phyloP scores from a whole-genome alignment of 1,140 invertebrate genomes.

The Drosophila simulans region DNA sequence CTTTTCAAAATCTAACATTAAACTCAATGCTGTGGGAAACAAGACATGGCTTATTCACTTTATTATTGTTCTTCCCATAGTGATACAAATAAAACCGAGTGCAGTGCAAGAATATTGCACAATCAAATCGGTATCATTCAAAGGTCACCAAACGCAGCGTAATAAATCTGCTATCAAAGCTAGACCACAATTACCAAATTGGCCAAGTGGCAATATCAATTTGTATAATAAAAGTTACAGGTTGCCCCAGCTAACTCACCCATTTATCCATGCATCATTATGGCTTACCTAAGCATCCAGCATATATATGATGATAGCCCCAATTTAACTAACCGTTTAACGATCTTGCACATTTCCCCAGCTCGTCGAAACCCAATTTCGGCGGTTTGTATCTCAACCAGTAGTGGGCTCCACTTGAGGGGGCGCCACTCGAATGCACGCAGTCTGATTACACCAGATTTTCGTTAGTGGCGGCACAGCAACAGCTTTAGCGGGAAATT shows the following conservation, averaged over 20 bases:
- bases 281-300: slow-evolving; percentile 25
- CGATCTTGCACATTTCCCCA: slow-evolving; percentile 38
- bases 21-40: not conserved
- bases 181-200: slow-evolving; percentile 31
- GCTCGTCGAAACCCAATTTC: slow-evolving; percentile 29
- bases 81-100: not conserved
- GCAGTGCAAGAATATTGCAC: not conserved
- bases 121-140: slow-evolving; percentile 4
- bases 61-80: not conserved
- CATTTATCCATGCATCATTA: slow-evolving; percentile 9
- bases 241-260: not conserved
- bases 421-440: slow-evolving; percentile 47
- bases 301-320: slow-evolving; percentile 43
- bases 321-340: slow-evolving; percentile 53
- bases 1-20: not conserved
- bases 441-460: slow-evolving; percentile 47
- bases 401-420: slow-evolving; percentile 38
- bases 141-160: slow-evolving; percentile 13
- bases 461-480: slow-evolving; percentile 6
- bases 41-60: not conserved
- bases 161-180: slow-evolving; percentile 22
- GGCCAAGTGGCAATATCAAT: slow-evolving; percentile 17
- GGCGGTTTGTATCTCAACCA: slow-evolving; percentile 4
- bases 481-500: slow-evolving; percentile 16
- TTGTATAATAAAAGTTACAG: slow-evolving; percentile 7